A percentile compares a stretch with the other conserved stretches of the same genome.
These are phyloP conservation scores for Clostera curtula DNA, from an alignment of 2,888 invertebrate genomes.

Conservation along the genomic window DNA sequence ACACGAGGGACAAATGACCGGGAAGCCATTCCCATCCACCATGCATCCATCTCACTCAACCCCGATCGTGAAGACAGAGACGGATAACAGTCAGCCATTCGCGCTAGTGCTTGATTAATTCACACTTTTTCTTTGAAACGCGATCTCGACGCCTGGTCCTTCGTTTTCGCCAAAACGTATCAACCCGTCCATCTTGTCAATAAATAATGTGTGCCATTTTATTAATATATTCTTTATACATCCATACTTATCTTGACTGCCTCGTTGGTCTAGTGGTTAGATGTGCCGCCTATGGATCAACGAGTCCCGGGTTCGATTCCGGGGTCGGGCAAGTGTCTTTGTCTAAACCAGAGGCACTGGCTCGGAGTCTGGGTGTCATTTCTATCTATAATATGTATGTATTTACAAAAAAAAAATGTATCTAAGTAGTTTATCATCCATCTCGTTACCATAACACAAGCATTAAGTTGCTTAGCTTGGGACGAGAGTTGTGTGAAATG, in stretches of 20 bases:
- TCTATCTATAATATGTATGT: no score
- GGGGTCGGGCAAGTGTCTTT: no score
- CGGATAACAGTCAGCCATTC: constrained; percentile 50
- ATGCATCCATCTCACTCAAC: constrained; percentile 43
- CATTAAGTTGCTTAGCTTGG: no score
- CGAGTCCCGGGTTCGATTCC: no score
- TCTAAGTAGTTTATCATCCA: no score
- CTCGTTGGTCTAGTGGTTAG: no score
- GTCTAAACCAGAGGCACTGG: no score
- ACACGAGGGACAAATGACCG: constrained; percentile 59
- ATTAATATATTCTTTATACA: constrained; percentile 27
- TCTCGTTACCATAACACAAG: no score
- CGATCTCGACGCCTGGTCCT: constrained; percentile 45
- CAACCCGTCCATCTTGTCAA: constrained; percentile 40
- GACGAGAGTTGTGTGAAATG: no score
- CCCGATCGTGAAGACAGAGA: constrained; percentile 50
- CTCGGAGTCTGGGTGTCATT: no score
- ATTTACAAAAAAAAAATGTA: no score
- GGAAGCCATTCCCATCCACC: constrained; percentile 58
- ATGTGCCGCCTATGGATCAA: no score
- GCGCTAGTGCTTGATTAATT: constrained; percentile 62
- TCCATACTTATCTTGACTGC: constrained; percentile 17
- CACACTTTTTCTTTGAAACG: constrained; percentile 65
- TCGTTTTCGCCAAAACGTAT: constrained; percentile 56
- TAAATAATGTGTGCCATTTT: constrained; percentile 24